Conservation (phyloP, 1,140 invertebrate genomes). For the Trachymyrmex septentrionalis region DNA sequence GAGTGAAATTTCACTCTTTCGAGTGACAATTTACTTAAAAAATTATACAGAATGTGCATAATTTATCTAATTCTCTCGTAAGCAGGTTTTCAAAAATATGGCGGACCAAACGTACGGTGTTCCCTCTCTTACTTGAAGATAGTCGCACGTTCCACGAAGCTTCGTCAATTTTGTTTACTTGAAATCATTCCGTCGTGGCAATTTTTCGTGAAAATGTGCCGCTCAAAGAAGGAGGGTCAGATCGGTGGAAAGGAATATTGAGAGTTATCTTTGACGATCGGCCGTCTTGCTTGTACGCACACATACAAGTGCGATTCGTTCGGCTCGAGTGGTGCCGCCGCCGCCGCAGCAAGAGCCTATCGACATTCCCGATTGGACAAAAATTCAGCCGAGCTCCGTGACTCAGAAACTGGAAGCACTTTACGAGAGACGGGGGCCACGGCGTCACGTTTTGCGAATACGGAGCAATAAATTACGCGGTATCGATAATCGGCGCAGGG, state of each 20-base stretch:
- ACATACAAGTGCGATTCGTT: slow-evolving; percentile 55
- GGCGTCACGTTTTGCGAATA: slow-evolving; percentile 83
- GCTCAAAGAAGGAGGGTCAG: slow-evolving; percentile 1
- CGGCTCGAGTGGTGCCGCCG: slow-evolving; percentile 68
- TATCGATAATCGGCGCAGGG: slow-evolving; percentile 83
- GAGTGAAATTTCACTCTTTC: no score
- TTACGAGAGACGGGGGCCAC: slow-evolving; percentile 79
- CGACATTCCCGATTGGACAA: slow-evolving; percentile 83
- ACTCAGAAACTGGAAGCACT: slow-evolving; percentile 83
- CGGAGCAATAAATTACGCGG: slow-evolving; percentile 85
- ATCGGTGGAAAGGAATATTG: slow-evolving; percentile 58
- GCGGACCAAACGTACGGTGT: no score
- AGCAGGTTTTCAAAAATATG: no score
- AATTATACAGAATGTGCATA: no score
- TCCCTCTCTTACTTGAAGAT: no score
- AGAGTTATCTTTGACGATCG: slow-evolving; percentile 77
- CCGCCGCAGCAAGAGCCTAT: slow-evolving; percentile 72
- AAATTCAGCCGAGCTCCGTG: slow-evolving; percentile 79
- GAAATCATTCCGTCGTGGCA: not conserved
- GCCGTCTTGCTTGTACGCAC: not conserved
- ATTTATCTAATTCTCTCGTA: no score
- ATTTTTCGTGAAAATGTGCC: slow-evolving; percentile 28
- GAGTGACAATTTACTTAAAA: no score
- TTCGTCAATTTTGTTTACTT: not conserved
- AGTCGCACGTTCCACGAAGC: not conserved